Percentiles rank a stretch among this genome's conserved stretches.
Conservation (phyloP, 1,140 invertebrate genomes). For the Pseudachorutes palmiensis region DNA sequence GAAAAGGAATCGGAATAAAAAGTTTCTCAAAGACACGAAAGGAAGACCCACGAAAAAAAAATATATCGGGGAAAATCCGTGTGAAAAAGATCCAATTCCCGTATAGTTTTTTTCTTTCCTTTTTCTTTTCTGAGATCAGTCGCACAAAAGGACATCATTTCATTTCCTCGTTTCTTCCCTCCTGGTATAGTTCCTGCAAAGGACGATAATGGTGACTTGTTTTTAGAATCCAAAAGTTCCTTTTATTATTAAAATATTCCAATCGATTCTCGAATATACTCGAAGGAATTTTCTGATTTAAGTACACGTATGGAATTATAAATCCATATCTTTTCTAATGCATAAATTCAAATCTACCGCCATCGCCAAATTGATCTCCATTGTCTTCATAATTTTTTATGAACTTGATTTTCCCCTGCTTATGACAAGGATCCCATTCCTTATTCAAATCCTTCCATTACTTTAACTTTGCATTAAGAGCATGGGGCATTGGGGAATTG, state of each 20-base stretch:
- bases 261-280: not conserved
- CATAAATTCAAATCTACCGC: no score
- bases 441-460: no score
- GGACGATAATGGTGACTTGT: not conserved
- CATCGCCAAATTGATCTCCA: no score
- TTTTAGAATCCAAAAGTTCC: not conserved
- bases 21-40: not conserved
- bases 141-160: constrained; percentile 5
- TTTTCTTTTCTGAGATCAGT: not conserved
- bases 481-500: not conserved
- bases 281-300: not conserved
- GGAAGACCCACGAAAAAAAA: not conserved
- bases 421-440: no score
- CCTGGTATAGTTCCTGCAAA: not conserved
- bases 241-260: not conserved
- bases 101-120: not conserved
- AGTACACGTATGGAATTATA: not conserved
- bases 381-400: no score
- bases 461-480: not conserved
- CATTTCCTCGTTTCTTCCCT: not conserved
- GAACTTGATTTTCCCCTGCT: no score
- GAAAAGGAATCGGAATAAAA: not conserved
- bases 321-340: no score
- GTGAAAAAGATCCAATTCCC: constrained; percentile 8
- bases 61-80: not conserved